Evolutionary conservation across 2,797 vertebrate species (phyloP).

Genomic region (Myotis myotis): DNA sequence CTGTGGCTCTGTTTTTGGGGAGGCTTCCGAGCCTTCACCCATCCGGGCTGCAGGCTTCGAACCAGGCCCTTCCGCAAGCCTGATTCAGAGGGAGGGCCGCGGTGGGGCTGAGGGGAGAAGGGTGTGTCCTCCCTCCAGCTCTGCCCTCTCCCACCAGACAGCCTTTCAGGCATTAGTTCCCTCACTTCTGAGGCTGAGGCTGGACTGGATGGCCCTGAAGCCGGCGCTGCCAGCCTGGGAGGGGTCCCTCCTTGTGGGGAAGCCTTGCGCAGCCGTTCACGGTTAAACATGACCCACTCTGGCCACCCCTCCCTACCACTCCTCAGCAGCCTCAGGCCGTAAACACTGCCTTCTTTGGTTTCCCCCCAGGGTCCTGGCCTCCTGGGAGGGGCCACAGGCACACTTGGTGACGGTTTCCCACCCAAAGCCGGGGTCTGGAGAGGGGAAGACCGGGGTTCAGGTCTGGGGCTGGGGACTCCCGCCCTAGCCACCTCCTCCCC

Average conservation of each 20-base stretch:
- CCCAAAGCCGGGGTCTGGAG: not conserved
- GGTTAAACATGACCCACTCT: constrained; percentile 36
- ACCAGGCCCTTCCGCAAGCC: not conserved
- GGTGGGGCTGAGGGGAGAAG: not conserved
- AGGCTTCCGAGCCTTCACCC: not conserved
- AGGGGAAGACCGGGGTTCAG: not conserved
- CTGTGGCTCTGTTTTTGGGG: not conserved
- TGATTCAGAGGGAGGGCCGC: not conserved
- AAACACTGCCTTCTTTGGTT: not conserved
- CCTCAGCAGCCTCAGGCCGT: constrained; percentile 9
- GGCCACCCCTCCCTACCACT: not conserved
- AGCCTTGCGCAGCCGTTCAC: not conserved
- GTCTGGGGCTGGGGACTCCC: not conserved
- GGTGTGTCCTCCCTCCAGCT: not conserved
- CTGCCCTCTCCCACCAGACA: not conserved
- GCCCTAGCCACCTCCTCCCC: not conserved
- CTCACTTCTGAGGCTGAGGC: not conserved
- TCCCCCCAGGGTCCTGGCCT: not conserved
- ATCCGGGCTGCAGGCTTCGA: not conserved
- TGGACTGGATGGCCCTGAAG: not conserved
- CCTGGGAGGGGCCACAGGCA: not conserved
- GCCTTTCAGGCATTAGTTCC: not conserved
- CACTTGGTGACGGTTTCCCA: too few species aligned
- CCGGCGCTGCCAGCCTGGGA: not conserved
- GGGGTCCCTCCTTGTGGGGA: not conserved